Evolutionary conservation across 53 echinoderm and acorn worm species (phyloP).

Genomic region (Holothuria scabra): DNA sequence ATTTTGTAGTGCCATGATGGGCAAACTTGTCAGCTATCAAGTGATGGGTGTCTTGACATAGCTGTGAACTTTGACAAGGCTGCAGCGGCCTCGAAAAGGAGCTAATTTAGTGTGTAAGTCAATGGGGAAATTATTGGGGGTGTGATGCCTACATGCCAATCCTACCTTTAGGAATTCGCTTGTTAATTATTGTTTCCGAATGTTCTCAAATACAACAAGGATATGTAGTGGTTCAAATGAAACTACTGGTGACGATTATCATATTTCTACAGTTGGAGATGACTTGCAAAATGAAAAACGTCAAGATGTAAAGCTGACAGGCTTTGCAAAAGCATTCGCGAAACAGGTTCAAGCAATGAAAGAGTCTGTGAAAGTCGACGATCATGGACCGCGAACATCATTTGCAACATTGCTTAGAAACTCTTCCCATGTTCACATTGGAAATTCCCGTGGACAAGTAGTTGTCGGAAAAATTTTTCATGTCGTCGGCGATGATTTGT

Average conservation of each 20-base stretch:
- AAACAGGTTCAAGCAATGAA: constrained; percentile 74
- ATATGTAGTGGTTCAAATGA: constrained; percentile 4
- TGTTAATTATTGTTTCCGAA: background rate
- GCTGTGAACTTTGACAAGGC: too few species aligned
- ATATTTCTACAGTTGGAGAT: constrained; percentile 1
- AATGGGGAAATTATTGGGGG: too few species aligned
- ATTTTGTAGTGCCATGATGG: too few species aligned
- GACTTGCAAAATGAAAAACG: too few species aligned
- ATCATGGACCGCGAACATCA: constrained; percentile 5
- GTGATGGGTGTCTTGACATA: too few species aligned
- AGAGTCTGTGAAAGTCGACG: background rate
- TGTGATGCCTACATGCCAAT: background rate
- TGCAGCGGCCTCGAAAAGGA: too few species aligned
- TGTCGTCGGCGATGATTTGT: constrained; percentile 89
- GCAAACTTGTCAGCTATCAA: too few species aligned
- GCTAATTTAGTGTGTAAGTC: too few species aligned
- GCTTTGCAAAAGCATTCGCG: constrained; percentile 87
- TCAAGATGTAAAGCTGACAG: constrained; percentile 49
- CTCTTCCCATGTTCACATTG: constrained; percentile 81
- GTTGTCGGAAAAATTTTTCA: constrained; percentile 90
- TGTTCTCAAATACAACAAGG: too few species aligned
- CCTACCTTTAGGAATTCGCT: background rate
- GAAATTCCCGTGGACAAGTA: constrained; percentile 69
- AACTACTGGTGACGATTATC: background rate
- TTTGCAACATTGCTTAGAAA: constrained; percentile 79